Base-by-base conservation (phyloP, 2,888 invertebrate genomes). In the Cristatella mucedo region DNA sequence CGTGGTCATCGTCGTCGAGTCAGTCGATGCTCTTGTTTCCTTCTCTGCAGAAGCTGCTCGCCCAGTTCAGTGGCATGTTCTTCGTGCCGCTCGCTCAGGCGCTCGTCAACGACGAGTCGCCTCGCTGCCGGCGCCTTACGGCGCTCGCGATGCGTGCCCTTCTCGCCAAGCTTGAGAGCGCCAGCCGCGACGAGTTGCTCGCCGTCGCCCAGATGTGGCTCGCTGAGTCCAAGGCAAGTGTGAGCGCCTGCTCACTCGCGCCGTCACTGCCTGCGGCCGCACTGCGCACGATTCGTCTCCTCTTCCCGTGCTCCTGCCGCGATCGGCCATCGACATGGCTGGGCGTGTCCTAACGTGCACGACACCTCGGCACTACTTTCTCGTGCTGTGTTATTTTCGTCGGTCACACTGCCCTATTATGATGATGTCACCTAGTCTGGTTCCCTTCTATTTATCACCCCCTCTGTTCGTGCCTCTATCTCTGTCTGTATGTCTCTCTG, bases 71-170 rank as follows among this genome's bases (percentile, higher is more conserved):
- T 2, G 76, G 76, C 13, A 70, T 79, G 20, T 71, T 89, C 15
- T 76, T 84, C 39, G 63, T 86, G 0, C 75, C 80, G 0, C 66
- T 89, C 19, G 78, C 82, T 7, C 76, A 78, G 0, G 71, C 80
- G 36, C 71, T 91, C 57, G 72, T 85, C 7, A 83, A 86, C 57
- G 91, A 93, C 52, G 75, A 78, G 3, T 77, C 79, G 24, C 71
- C 79, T 0, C 73, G 74, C 9, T 85, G 85, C 52, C 73, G 80
- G 18, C 78, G 78, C 51, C 71, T 75, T 40, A 74, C 78, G 11
- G 80, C 82, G 0, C 68, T 72, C 21, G 78, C 80, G 42, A 68
- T 91, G 11, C 77, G 79, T 50, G 66, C 73, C 2, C 68, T 89
- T 63, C 61, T 91, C 13, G 56, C 53, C 39, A 57, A 58, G 45